Evolutionary conservation across 2,113 vertebrate genomes (phyloP).

Genomic region (Crotalus tigris): DNA sequence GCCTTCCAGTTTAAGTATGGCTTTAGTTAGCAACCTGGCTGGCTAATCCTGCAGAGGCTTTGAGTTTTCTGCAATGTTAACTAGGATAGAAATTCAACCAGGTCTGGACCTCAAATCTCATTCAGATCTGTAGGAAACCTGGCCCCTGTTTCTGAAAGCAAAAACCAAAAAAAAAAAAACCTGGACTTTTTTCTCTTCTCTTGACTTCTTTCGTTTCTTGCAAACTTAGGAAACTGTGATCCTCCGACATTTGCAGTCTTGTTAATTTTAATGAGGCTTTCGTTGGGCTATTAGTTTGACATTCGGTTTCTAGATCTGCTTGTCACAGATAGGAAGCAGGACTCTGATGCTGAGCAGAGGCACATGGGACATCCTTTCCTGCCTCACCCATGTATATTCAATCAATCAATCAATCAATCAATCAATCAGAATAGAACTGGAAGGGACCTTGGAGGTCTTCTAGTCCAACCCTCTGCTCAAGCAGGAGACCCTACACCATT

Average conservation of each 20-base stretch:
- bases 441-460: no score
- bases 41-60: background rate
- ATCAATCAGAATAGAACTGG: no score
- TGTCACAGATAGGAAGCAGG: background rate
- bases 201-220: background rate
- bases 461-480: no score
- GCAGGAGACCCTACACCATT: no score
- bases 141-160: background rate
- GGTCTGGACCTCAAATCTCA: background rate
- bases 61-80: background rate
- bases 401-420: no score
- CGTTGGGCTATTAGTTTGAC: background rate
- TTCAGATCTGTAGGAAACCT: background rate
- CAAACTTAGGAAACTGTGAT: background rate
- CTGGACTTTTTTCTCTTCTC: background rate
- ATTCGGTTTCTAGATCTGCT: background rate
- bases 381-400: background rate
- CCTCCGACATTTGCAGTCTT: background rate
- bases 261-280: conserved; percentile 15
- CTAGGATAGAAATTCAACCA: background rate
- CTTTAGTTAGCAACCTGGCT: background rate
- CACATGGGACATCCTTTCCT: background rate
- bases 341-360: background rate
- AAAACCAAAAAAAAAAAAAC: no score
- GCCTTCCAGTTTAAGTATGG: background rate